These are phyloP conservation scores for Muricea muricata DNA, from an alignment of 92 coral and sea anemone genomes.

Conservation along the genomic window DNA sequence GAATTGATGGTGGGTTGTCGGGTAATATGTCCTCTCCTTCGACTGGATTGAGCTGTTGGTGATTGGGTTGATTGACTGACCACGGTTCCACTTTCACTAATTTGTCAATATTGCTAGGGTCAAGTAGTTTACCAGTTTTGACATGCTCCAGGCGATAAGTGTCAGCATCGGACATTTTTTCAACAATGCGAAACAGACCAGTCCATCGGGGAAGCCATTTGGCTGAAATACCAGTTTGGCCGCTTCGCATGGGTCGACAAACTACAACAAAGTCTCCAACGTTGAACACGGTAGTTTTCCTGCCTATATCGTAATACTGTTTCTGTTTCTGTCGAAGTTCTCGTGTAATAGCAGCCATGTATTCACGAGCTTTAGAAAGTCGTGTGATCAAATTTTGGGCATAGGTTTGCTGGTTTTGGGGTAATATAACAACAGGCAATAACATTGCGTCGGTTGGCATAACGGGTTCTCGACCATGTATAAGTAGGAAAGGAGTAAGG, in stretches of 20 bases:
- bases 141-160: neutral
- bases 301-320: too few relatives aligned
- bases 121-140: neutral
- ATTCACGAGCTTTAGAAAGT: neutral
- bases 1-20: neutral
- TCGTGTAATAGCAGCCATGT: neutral
- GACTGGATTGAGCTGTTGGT: neutral
- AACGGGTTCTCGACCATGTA: constrained; percentile 45
- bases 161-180: neutral
- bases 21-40: neutral
- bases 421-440: neutral
- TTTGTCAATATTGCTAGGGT: neutral
- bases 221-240: neutral
- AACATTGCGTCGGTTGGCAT: constrained; percentile 3
- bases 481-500: neutral
- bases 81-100: neutral
- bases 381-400: neutral
- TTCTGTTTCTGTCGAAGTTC: neutral
- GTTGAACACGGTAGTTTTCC: too few relatives aligned
- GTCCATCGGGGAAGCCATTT: neutral
- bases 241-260: neutral
- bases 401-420: neutral
- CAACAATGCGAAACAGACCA: neutral
- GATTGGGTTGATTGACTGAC: neutral
- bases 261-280: too few relatives aligned